Evolutionary conservation across 37 sponge, comb jelly and placozoan species (phyloP).

Genomic region (Aplysina aerophoba): DNA sequence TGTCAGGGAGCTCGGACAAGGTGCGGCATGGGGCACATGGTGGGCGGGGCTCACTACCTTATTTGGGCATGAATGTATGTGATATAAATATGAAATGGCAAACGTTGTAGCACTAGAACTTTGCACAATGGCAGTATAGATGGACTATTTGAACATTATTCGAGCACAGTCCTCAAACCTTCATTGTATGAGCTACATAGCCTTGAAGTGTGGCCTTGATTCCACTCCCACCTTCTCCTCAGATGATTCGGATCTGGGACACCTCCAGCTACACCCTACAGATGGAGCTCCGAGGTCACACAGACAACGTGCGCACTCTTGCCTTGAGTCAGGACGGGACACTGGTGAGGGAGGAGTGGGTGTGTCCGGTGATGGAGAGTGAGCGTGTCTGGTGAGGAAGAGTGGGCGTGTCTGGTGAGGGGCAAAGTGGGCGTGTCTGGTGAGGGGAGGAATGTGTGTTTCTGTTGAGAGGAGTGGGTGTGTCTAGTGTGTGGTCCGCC

Average conservation of each 20-base stretch:
- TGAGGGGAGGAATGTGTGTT: too few species aligned
- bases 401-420: too few species aligned
- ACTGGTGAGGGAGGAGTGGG: constrained; percentile 43
- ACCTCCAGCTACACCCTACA: constrained; percentile 41
- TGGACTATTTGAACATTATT: too few species aligned
- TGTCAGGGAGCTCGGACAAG: constrained; percentile 91
- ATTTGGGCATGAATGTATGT: too few species aligned
- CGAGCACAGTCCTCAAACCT: too few species aligned
- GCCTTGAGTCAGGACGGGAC: constrained; percentile 89
- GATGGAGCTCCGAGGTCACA: constrained; percentile 90
- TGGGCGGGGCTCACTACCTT: background rate
- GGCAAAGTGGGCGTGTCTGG: too few species aligned
- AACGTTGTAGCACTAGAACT: too few species aligned
- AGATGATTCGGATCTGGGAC: constrained; percentile 83
- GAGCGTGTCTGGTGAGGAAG: background rate
- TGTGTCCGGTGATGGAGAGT: background rate
- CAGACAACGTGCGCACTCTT: constrained; percentile 86
- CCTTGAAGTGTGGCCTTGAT: too few species aligned
- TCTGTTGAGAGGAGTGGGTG: background rate
- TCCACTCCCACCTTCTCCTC: background rate
- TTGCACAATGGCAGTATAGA: background rate
- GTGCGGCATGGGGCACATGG: constrained; percentile 23
- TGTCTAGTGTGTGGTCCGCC: too few species aligned
- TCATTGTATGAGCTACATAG: too few species aligned
- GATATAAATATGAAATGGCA: too few species aligned